Evolutionary conservation across 1,140 invertebrate genomes (phyloP).

Genomic region (Euwallacea similis): DNA sequence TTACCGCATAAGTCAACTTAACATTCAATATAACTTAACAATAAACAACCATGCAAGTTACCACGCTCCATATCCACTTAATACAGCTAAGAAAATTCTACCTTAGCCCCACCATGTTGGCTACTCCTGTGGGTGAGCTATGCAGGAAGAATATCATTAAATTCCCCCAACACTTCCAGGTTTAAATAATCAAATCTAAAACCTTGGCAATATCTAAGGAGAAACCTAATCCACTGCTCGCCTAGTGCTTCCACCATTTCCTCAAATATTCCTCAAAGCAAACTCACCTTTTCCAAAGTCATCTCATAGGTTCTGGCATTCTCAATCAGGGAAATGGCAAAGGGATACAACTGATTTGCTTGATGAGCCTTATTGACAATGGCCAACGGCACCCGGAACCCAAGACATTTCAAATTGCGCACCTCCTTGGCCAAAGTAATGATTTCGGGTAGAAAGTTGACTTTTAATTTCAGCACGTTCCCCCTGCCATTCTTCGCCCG

Average conservation of each 20-base stretch:
- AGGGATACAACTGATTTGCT: constrained; percentile 97
- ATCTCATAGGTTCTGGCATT: constrained; percentile 96
- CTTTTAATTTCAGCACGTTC: constrained; percentile 88
- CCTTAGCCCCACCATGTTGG: constrained; percentile 35
- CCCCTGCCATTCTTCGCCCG: constrained; percentile 81
- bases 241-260: no score
- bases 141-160: constrained; percentile 9
- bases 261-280: no score
- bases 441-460: constrained; percentile 98
- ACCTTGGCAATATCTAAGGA: no score
- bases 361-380: constrained; percentile 99
- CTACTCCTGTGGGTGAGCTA: constrained; percentile 40
- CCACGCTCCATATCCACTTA: background rate
- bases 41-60: background rate
- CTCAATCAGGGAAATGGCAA: constrained; percentile 97
- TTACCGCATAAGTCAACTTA: no score
- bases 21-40: no score
- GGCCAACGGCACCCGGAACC: constrained; percentile 94
- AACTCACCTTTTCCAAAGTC: constrained; percentile 89
- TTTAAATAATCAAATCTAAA: no score
- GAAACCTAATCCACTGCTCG: no score
- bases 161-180: no score
- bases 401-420: constrained; percentile 93
- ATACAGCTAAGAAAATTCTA: constrained; percentile 16
- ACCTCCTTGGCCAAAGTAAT: constrained; percentile 99